Evolutionary conservation across 1,140 invertebrate species (phyloP).

Genomic region (Drosophila teissieri): DNA sequence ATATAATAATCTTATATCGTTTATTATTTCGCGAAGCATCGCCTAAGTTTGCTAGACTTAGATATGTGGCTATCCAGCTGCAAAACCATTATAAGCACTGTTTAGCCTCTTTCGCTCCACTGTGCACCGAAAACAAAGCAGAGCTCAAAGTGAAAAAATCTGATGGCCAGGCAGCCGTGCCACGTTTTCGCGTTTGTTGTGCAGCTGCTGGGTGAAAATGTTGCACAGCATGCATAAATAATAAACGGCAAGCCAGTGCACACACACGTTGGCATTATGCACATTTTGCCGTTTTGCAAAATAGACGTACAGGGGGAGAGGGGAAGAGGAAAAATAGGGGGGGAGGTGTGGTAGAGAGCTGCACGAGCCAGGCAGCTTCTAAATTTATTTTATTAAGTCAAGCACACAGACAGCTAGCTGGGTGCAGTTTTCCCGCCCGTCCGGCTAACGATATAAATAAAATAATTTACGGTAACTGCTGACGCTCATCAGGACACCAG

Average conservation of each 20-base stretch:
- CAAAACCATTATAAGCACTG: background rate
- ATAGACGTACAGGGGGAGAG: constrained; percentile 6
- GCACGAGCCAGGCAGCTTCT: constrained; percentile 65
- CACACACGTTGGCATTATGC: constrained; percentile 52
- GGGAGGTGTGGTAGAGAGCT: constrained; percentile 2
- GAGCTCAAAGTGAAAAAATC: constrained; percentile 44
- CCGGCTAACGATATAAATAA: constrained; percentile 78
- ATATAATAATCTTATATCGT: too few relatives aligned
- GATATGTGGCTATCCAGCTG: background rate
- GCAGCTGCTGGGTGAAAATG: constrained; percentile 78
- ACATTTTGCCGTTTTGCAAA: constrained; percentile 71
- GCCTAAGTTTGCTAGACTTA: background rate
- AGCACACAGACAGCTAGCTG: constrained; percentile 74
- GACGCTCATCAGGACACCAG: constrained; percentile 71
- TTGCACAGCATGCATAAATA: constrained; percentile 82
- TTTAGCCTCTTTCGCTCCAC: constrained; percentile 10
- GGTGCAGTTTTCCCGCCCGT: constrained; percentile 32
- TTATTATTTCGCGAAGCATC: too few relatives aligned
- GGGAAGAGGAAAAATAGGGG: background rate
- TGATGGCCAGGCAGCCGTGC: constrained; percentile 65
- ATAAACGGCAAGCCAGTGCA: constrained; percentile 66
- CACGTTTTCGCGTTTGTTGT: constrained; percentile 74
- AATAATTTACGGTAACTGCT: constrained; percentile 83
- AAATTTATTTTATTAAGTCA: constrained; percentile 84
- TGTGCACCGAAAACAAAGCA: constrained; percentile 32